These are phyloP conservation scores for Muscicapa comitata DNA, from an alignment of 2,797 vertebrate genomes.

Conservation along the genomic window DNA sequence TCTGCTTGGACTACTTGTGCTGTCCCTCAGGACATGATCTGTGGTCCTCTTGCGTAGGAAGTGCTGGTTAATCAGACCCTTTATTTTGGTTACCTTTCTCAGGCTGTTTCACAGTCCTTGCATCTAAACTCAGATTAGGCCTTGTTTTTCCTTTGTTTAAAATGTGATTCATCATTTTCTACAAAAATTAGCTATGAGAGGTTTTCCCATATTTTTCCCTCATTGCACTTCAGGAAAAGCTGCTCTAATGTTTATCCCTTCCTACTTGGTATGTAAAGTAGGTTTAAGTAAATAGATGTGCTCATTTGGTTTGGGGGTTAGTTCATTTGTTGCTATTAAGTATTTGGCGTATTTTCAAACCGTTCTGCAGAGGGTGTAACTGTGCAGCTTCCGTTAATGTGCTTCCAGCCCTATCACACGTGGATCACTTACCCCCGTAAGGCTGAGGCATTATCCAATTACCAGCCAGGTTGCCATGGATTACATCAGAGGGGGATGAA, in stretches of 20 bases:
- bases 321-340: conserved; percentile 51
- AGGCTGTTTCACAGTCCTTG: not conserved
- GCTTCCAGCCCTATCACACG: not conserved
- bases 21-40: not conserved
- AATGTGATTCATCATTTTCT: not conserved
- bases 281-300: conserved; percentile 14
- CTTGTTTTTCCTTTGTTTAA: not conserved
- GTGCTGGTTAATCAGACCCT: not conserved
- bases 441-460: conserved; percentile 24
- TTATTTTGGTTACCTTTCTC: not conserved
- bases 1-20: not conserved
- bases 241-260: not conserved
- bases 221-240: conserved; percentile 12
- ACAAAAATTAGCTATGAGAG: not conserved
- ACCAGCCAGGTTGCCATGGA: not conserved
- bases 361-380: conserved; percentile 51
- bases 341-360: conserved; percentile 55
- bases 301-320: conserved; percentile 42
- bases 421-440: conserved; percentile 1
- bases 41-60: not conserved
- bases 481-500: not conserved
- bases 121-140: not conserved
- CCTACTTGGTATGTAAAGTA: conserved; percentile 13
- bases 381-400: conserved; percentile 31
- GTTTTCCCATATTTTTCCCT: not conserved